These are phyloP conservation scores for Troides oblongomaculatus DNA, from an alignment of 2,888 invertebrate genomes.

Conservation along the genomic window DNA sequence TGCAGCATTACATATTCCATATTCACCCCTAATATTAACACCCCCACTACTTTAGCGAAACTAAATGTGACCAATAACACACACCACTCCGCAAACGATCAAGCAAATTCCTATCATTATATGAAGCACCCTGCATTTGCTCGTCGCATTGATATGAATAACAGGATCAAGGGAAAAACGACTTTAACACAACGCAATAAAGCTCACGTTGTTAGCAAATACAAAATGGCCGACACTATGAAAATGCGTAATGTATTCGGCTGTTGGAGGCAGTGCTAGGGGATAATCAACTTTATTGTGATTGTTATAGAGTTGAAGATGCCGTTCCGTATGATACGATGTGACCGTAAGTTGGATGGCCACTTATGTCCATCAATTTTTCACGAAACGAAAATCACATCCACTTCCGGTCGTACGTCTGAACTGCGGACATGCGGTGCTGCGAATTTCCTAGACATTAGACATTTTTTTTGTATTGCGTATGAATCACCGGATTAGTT, in stretches of 20 bases:
- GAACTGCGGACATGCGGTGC: conserved; percentile 14
- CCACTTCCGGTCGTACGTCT: conserved; percentile 26
- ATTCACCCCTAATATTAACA: conserved; percentile 26
- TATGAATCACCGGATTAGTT: too few species aligned
- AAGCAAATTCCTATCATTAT: conserved; percentile 30
- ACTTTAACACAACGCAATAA: not conserved
- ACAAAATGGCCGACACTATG: conserved; percentile 12
- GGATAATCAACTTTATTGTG: conserved; percentile 11
- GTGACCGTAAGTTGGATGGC: conserved; percentile 8
- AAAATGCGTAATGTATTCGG: conserved; percentile 27
- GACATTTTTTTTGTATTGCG: not conserved
- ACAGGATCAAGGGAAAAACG: conserved; percentile 3
- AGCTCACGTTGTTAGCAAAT: not conserved
- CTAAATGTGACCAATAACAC: conserved; percentile 27
- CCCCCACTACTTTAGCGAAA: conserved; percentile 22
- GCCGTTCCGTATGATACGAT: not conserved
- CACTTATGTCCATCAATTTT: conserved; percentile 27
- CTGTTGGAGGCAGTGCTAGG: not conserved
- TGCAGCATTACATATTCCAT: not conserved
- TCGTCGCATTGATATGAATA: conserved; percentile 1
- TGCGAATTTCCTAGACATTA: conserved; percentile 3
- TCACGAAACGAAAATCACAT: conserved; percentile 29
- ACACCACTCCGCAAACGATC: conserved; percentile 28
- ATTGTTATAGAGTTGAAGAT: not conserved
- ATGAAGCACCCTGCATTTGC: conserved; percentile 25